Percentiles rank a stretch among this genome's conserved stretches.
Evolutionary conservation across 2,888 invertebrate genomes (phyloP).

Genomic region (Operophtera brumata): DNA sequence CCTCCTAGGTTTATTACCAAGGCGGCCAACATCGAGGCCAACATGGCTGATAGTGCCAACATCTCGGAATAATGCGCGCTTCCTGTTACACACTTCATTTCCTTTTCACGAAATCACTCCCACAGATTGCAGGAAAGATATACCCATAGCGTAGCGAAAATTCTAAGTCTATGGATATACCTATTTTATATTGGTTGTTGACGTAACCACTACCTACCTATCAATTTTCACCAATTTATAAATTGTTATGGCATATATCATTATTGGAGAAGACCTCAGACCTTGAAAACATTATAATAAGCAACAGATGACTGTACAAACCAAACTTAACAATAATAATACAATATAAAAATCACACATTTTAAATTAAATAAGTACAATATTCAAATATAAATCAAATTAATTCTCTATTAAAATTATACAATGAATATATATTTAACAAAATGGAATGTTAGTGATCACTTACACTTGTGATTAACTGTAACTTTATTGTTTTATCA

Average conservation of each 20-base stretch:
- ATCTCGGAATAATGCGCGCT: too few relatives aligned
- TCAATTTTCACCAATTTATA: too few relatives aligned
- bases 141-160: too few relatives aligned
- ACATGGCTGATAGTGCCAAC: too few relatives aligned
- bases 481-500: constrained; percentile 42
- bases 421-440: constrained; percentile 8
- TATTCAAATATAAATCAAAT: constrained; percentile 2
- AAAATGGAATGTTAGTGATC: constrained; percentile 32
- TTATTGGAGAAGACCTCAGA: not conserved
- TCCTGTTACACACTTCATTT: too few relatives aligned
- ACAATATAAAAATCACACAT: constrained; percentile 36
- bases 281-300: not conserved
- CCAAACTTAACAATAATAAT: constrained; percentile 34
- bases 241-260: not conserved
- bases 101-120: too few relatives aligned
- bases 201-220: too few relatives aligned
- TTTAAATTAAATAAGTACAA: not conserved
- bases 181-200: too few relatives aligned
- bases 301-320: constrained; percentile 26
- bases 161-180: too few relatives aligned
- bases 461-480: constrained; percentile 47
- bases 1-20: too few relatives aligned
- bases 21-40: too few relatives aligned
- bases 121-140: too few relatives aligned
- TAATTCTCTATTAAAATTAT: constrained; percentile 6